Conservation (phyloP, 2,113 vertebrate species). For the Sisor rabdophorus region DNA sequence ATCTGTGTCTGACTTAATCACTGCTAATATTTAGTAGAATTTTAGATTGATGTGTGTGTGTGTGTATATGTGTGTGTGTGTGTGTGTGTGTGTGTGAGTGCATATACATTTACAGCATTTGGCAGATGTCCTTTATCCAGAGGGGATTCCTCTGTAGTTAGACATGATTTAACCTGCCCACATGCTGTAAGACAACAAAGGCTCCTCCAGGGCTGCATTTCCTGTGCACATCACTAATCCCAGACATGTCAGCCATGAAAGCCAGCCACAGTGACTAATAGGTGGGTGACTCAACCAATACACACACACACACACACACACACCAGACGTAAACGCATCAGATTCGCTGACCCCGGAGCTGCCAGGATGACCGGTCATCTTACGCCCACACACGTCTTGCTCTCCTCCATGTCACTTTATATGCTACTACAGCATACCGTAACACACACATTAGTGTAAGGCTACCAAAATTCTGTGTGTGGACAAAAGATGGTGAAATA, state of each 20-base stretch:
- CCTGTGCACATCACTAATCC: slow-evolving; percentile 30
- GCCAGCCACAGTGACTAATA: slow-evolving; percentile 26
- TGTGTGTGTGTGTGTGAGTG: background rate
- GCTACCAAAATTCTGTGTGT: background rate
- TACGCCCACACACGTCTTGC: background rate
- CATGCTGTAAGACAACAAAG: slow-evolving; percentile 35
- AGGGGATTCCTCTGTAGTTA: slow-evolving; percentile 30
- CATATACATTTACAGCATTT: no score
- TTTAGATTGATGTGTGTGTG: background rate
- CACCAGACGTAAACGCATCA: background rate
- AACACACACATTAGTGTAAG: background rate
- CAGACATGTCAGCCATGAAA: slow-evolving; percentile 33
- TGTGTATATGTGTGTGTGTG: slow-evolving; percentile 6
- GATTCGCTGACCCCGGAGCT: slow-evolving; percentile 17
- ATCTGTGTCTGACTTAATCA: slow-evolving; percentile 16
- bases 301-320: background rate
- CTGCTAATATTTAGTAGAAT: slow-evolving; percentile 3
- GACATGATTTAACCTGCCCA: slow-evolving; percentile 42
- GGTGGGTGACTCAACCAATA: slow-evolving; percentile 8
- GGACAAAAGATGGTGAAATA: background rate
- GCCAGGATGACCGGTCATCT: background rate
- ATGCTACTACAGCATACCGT: background rate
- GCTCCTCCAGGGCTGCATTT: slow-evolving; percentile 35
- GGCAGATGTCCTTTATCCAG: no score
- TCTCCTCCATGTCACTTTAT: background rate